phyloP scores from a whole-genome alignment of 2,113 vertebrate species.

The Strix uralensis region DNA sequence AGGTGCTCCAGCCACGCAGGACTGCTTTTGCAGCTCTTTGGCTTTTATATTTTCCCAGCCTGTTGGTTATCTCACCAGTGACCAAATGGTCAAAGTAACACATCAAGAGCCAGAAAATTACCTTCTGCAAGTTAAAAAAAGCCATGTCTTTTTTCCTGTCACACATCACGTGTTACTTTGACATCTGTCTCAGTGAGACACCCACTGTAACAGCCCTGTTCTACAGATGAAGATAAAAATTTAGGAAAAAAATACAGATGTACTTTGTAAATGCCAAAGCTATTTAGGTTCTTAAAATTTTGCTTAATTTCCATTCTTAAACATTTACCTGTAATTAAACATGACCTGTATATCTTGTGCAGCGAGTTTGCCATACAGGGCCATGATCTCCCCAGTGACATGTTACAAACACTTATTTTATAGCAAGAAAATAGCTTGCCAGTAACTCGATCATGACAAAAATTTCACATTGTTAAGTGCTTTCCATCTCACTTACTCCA shows the following conservation, averaged over 20 bases:
- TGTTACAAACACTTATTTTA: background rate
- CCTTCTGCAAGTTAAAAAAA: background rate
- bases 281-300: background rate
- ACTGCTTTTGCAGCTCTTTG: conserved; percentile 20
- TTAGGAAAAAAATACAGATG: background rate
- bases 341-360: background rate
- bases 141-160: background rate
- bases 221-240: background rate
- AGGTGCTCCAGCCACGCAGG: conserved; percentile 13
- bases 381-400: background rate
- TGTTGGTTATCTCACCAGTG: background rate
- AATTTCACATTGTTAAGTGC: background rate
- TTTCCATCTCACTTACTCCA: background rate
- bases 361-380: background rate
- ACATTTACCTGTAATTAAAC: background rate
- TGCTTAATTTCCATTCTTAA: background rate
- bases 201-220: background rate
- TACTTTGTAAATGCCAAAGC: background rate
- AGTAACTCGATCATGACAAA: background rate
- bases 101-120: background rate
- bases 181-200: background rate
- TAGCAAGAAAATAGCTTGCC: background rate
- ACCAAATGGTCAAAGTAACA: background rate
- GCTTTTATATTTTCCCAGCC: conserved; percentile 38
- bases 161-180: background rate